Evolutionary conservation across 1,140 invertebrate genomes (phyloP), one percentile per base, ranked within the genome.

Genomic region (Zaprionus capensis): DNA sequence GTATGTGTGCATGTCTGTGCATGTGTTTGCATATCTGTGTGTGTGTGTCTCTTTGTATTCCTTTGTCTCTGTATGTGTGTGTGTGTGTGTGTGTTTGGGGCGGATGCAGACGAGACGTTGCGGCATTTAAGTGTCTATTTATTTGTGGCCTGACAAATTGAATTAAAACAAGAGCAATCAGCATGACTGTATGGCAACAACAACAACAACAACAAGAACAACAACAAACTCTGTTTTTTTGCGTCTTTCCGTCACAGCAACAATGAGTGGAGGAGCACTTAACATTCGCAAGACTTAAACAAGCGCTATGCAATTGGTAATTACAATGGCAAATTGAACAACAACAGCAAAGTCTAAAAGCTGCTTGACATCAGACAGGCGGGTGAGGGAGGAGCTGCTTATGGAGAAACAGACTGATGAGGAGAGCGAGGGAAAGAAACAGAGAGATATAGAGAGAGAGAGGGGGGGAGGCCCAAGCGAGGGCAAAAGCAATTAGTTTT

Each of bases 401-500:
- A 14, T 28, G 26, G 22, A 22, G 22, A 22, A 22, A 2, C 26
- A 28, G 28, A 31, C 7, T 9, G 28, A 31, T 31, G n/a, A 26
- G 46, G 11, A 49, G 6, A 61, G 20, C 11, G 24, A 34, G 5
- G 28, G 2, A 28, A 22, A 7, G 28, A 9, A 9, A 31, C 7
- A 7, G 24, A 34, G 36, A 11, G 11, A 38, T n/a, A 3, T 24
- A 14, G 49, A 9, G 9, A 17, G 41, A 20, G 11, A 1, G 20
- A 12, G 15, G 14, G 2, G 14, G 11, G 28, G 4, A 28, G 9
- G 38, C 14, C 17, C 56, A 59, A 22, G 61, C 17, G 24, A 41
- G n/a, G 38, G 69, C 56, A 71, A 83, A 86, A 88, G 79, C 83
- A 87, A 84, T 87, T 87, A 87, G 84, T 87, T 86, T 87, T 75